phyloP scores from a whole-genome alignment of 2,888 invertebrate genomes.

The Tenthredo scrophulariae region DNA sequence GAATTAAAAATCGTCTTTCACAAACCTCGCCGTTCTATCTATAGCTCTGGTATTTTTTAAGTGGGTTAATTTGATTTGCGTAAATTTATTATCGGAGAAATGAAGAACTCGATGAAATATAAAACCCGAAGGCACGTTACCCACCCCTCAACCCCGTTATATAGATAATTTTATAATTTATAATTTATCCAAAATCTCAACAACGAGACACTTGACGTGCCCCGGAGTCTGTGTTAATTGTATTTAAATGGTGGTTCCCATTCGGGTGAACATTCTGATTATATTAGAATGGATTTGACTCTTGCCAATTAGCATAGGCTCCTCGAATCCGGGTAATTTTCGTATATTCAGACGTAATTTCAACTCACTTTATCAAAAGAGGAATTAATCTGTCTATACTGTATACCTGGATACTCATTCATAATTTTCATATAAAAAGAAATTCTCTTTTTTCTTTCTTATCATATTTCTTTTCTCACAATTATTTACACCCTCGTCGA shows the following conservation, averaged over 20 bases:
- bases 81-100: background rate
- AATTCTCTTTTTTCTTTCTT: no score
- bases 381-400: background rate
- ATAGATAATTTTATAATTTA: background rate
- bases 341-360: background rate
- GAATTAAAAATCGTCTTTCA: no score
- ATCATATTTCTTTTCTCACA: no score
- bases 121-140: background rate
- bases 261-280: background rate
- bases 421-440: background rate
- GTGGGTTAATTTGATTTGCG: background rate
- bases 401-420: background rate
- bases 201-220: conserved; percentile 3
- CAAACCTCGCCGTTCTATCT: background rate
- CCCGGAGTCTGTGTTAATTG: background rate
- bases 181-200: conserved; percentile 16
- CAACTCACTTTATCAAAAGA: background rate
- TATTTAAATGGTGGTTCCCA: conserved; percentile 12
- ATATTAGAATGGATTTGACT: conserved; percentile 8
- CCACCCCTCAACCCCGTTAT: no score
- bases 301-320: background rate
- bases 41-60: conserved; percentile 1
- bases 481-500: no score
- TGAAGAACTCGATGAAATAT: background rate
- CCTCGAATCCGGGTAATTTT: background rate